A percentile compares a stretch with the other conserved stretches of the same genome.
Conservation (phyloP, 1,140 invertebrate genomes). For the Aphis craccivora region DNA sequence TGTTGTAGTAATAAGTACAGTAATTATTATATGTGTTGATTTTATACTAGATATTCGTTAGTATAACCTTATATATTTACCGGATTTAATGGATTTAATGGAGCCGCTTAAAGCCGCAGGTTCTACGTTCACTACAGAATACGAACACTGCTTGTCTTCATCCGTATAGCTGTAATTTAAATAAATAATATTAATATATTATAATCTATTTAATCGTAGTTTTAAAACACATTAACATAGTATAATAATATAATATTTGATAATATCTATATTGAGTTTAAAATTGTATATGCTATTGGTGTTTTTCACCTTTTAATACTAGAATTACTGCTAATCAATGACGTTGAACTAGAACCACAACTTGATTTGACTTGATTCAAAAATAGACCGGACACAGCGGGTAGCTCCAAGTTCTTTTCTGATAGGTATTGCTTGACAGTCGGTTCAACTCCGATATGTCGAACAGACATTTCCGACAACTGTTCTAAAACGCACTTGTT, state of each 20-base stretch:
- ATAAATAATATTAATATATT: too few relatives aligned
- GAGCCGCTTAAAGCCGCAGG: background rate
- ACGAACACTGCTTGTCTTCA: background rate
- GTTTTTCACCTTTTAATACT: background rate
- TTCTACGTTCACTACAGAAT: background rate
- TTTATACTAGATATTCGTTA: background rate
- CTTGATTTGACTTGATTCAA: conserved; percentile 13
- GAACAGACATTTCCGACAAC: conserved; percentile 61
- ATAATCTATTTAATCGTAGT: too few relatives aligned
- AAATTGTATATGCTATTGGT: background rate
- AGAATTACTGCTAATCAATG: background rate
- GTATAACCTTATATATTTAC: conserved; percentile 7
- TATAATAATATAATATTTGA: too few relatives aligned
- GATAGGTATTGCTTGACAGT: conserved; percentile 60
- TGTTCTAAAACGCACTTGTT: conserved; percentile 62
- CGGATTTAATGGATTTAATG: conserved; percentile 30
- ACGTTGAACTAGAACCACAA: conserved; percentile 2
- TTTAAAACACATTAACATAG: too few relatives aligned
- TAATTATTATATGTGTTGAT: too few relatives aligned
- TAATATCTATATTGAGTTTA: background rate
- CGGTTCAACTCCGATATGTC: conserved; percentile 61
- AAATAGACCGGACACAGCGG: conserved; percentile 33
- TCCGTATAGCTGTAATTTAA: conserved; percentile 1
- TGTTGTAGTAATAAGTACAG: too few relatives aligned
- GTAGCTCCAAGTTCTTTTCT: conserved; percentile 60